A percentile compares a stretch with the other conserved stretches of the same genome.
These are phyloP conservation scores for Mellilla xanthometata DNA, from an alignment of 2,888 invertebrate species.

Conservation along the genomic window DNA sequence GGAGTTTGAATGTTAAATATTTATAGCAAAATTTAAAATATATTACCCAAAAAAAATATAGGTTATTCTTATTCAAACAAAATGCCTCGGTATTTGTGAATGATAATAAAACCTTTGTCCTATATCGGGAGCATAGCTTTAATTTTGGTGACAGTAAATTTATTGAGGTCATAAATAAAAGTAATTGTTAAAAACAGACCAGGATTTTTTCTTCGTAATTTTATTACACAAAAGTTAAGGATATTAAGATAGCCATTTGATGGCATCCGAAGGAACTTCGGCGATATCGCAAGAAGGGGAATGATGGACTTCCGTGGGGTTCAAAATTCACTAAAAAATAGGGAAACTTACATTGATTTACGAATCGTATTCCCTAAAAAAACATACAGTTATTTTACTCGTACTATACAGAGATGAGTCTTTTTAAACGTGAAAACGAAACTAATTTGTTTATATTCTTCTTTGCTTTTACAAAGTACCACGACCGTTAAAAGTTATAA, in stretches of 20 bases:
- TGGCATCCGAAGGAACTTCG: conserved; percentile 54
- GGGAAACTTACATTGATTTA: no score
- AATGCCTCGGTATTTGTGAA: conserved; percentile 48
- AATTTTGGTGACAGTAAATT: conserved; percentile 65
- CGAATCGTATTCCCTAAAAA: no score
- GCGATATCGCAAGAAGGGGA: conserved; percentile 51
- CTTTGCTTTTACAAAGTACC: no score
- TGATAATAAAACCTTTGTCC: conserved; percentile 57
- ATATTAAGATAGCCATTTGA: conserved; percentile 59
- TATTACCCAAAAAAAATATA: no score
- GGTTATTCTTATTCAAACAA: conserved; percentile 36
- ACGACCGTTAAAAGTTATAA: no score
- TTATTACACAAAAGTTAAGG: conserved; percentile 70
- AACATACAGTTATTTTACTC: no score
- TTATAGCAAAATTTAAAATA: no score
- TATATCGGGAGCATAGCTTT: conserved; percentile 59
- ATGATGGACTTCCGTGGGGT: conserved; percentile 38
- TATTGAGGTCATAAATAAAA: conserved; percentile 73
- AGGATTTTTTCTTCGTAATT: conserved; percentile 70
- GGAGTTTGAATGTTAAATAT: no score
- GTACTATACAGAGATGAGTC: no score
- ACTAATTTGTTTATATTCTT: no score
- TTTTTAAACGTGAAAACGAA: no score
- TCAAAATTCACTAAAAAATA: conserved; percentile 11
- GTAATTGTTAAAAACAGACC: conserved; percentile 69